Percentiles rank a stretch among this genome's conserved stretches.
Conservation (phyloP, 1,140 invertebrate genomes). For the Eurosta solidaginis region DNA sequence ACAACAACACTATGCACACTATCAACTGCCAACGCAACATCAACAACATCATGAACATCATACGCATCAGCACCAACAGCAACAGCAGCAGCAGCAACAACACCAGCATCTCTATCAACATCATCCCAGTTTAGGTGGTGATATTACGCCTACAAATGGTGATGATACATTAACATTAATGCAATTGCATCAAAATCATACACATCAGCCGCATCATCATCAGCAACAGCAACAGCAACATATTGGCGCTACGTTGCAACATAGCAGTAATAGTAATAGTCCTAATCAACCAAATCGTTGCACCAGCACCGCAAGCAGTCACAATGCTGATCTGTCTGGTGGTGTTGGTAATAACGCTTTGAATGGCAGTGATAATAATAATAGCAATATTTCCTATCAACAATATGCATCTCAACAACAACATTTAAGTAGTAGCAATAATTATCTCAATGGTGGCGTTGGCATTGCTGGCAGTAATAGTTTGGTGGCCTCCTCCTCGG, state of each 20-base stretch:
- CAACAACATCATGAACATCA: constrained; percentile 60
- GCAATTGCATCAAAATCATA: constrained; percentile 38
- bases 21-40: constrained; percentile 57
- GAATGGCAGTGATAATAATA: constrained; percentile 44
- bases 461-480: not conserved
- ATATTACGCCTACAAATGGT: not conserved
- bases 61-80: constrained; percentile 56
- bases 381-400: constrained; percentile 58
- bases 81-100: constrained; percentile 56
- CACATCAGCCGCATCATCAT: constrained; percentile 35
- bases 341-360: constrained; percentile 34
- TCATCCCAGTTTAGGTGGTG: constrained; percentile 47
- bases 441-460: constrained; percentile 33
- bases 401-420: constrained; percentile 57
- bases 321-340: constrained; percentile 35
- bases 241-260: not conserved
- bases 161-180: constrained; percentile 42
- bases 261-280: constrained; percentile 40
- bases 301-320: constrained; percentile 34
- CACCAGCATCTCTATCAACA: constrained; percentile 59
- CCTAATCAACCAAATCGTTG: constrained; percentile 37
- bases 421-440: constrained; percentile 43
- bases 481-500: not conserved
- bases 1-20: constrained; percentile 59
- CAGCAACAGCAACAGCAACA: constrained; percentile 39